Base-by-base conservation (phyloP, 2,888 invertebrate species). In the Pachydiplax longipennis region DNA sequence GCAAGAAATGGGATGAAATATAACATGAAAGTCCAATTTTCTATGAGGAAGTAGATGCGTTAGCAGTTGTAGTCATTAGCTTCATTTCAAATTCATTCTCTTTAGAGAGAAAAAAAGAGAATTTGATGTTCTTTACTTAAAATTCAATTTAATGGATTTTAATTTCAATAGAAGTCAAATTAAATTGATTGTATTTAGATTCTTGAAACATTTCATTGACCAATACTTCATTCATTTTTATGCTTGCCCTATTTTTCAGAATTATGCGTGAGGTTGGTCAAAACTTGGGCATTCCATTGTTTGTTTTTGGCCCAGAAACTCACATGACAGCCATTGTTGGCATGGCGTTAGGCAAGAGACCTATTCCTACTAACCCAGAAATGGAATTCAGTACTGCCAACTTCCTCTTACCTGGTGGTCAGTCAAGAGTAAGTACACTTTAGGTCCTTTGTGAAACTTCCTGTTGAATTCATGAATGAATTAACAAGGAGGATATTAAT, bases 241-340 rank as follows among this genome's bases (percentile, higher is more conserved):
- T 40, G 13, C 58, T 87, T 81, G 81, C 31, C 18, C 40, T 25
- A 31, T 44, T 91, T 35, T 91, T n/a, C 93, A 96, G 96, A 92
- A 96, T 98, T 93, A 99, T 99, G 97, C 96, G 99, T 44, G 99
- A 99, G 94, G 96, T 98, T 87, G 94, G 94, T 35, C 93, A 94
- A 93, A 95, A 95, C 3, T 95, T 98, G 91, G 98, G 98, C 82
- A 97, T 99, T 92, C 99, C 99, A 0, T 95, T 99, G 92, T 96
- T 97, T 94, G 99, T 99, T 90, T 99, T 99, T 94, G 99, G 99
- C 0, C 99, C 99, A 0, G 99, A 99, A 94, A 98, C 98, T 10
- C 99, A 99, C 94, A 99, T 99, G 99, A 99, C 99, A 0, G 97
- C 99, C n/a, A 99, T 99, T 93, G 99, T 99, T 92, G 98, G 99